Percentiles rank a stretch among this genome's conserved stretches.
phyloP scores from a whole-genome alignment of 2,113 vertebrate species.

The Cyanoliseus patagonus region DNA sequence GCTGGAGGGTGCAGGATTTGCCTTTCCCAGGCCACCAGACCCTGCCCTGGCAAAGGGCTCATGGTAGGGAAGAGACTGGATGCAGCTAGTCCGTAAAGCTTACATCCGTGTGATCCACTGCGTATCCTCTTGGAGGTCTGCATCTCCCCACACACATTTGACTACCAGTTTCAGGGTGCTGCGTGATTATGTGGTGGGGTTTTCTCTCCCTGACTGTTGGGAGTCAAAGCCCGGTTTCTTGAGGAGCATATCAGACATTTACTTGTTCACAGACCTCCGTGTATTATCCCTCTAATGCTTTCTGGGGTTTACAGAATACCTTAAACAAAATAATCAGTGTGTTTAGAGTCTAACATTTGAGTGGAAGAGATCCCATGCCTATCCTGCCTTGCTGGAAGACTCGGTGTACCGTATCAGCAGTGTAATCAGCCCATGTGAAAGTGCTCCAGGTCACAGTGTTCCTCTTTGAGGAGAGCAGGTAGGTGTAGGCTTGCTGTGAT shows the following conservation, averaged over 20 bases:
- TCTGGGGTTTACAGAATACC: background rate
- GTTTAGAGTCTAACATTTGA: background rate
- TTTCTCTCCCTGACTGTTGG: background rate
- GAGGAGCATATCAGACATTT: background rate
- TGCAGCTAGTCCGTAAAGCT: background rate
- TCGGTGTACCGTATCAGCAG: rapidly evolving
- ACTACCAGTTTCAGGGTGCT: background rate
- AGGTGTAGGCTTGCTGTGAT: background rate
- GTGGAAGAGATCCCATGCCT: background rate
- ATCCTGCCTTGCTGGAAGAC: rapidly evolving
- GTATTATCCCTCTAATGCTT: background rate
- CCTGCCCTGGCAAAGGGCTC: background rate
- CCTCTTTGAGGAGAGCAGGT: background rate
- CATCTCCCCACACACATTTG: background rate
- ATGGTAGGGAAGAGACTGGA: background rate
- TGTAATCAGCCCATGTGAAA: rapidly evolving
- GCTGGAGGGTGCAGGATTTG: background rate
- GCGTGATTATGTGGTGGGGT: background rate
- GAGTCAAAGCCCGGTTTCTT: background rate
- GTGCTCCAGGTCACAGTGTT: background rate
- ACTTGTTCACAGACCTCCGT: background rate
- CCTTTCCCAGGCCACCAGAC: background rate
- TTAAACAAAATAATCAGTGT: background rate
- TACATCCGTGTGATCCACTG: rapidly evolving
- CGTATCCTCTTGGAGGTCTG: background rate